Conservation (phyloP, 2,888 invertebrate species). For the Diarsia brunnea region DNA sequence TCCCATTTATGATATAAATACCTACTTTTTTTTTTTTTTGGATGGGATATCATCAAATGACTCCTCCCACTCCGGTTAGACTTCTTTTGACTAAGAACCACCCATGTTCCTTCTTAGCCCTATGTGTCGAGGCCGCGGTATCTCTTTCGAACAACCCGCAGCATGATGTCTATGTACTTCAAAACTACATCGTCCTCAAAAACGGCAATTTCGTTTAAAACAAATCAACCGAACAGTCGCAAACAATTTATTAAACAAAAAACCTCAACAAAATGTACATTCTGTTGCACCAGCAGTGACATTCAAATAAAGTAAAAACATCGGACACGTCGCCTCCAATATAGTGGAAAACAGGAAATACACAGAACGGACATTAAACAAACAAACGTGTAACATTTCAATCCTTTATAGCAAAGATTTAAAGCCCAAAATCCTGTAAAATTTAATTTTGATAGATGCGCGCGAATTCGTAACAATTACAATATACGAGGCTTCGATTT, state of each 20-base stretch:
- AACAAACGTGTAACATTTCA: constrained; percentile 75
- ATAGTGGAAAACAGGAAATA: constrained; percentile 69
- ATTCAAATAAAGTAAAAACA: constrained; percentile 70
- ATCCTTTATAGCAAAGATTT: constrained; percentile 76
- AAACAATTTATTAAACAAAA: constrained; percentile 57
- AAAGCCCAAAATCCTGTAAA: constrained; percentile 83
- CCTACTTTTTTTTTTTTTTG: too few relatives aligned
- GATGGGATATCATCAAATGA: too few relatives aligned
- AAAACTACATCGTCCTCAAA: background rate
- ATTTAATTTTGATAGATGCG: constrained; percentile 86
- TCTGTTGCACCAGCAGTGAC: constrained; percentile 61
- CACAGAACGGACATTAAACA: constrained; percentile 68
- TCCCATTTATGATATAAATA: too few relatives aligned
- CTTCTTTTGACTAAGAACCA: too few relatives aligned
- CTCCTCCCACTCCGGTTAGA: too few relatives aligned
- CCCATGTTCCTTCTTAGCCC: too few relatives aligned
- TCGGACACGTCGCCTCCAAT: constrained; percentile 61
- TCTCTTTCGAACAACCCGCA: too few relatives aligned
- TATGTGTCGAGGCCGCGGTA: too few relatives aligned
- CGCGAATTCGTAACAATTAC: constrained; percentile 81
- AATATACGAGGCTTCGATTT: constrained; percentile 70
- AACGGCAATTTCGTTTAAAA: constrained; percentile 6
- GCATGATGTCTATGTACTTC: too few relatives aligned
- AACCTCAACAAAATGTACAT: constrained; percentile 56
- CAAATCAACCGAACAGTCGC: constrained; percentile 23